Conservation (phyloP, 2,888 invertebrate genomes). For the Cheilosia variabilis region DNA sequence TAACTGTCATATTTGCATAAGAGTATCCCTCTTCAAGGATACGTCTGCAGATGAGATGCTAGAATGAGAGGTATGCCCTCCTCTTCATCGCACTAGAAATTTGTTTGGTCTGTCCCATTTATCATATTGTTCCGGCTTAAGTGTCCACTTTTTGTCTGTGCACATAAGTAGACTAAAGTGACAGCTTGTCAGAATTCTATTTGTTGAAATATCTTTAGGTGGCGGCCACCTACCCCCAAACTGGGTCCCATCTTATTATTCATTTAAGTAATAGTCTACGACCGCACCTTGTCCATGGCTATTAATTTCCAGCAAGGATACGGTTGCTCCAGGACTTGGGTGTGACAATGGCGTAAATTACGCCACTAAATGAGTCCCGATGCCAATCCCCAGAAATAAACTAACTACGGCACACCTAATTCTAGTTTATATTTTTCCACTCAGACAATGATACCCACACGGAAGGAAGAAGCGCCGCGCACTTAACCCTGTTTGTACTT, state of each 20-base stretch:
- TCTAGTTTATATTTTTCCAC: conserved; percentile 57
- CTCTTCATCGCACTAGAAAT: conserved; percentile 1
- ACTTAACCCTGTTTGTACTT: background rate
- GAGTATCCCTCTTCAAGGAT: conserved; percentile 2
- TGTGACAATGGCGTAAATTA: conserved; percentile 61
- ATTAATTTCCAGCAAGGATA: conserved; percentile 48
- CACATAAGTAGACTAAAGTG: conserved; percentile 2
- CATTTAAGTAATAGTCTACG: conserved; percentile 56
- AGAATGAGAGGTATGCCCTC: background rate
- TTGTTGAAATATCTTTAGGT: conserved; percentile 16
- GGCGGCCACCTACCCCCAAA: background rate
- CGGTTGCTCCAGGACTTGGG: conserved; percentile 25
- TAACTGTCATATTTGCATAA: conserved; percentile 60
- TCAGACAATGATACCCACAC: conserved; percentile 10
- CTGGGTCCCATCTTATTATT: conserved; percentile 30
- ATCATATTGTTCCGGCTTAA: conserved; percentile 41
- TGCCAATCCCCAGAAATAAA: conserved; percentile 71
- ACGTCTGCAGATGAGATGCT: conserved; percentile 9
- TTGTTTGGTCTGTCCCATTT: conserved; percentile 15
- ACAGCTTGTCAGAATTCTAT: conserved; percentile 36
- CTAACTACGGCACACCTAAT: conserved; percentile 70
- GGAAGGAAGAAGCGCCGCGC: background rate
- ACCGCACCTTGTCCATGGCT: conserved; percentile 59
- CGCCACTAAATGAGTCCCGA: conserved; percentile 54
- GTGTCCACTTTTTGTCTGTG: conserved; percentile 2